phyloP scores from a whole-genome alignment of 1,140 invertebrate species.

The Neocloeon triangulifer region DNA sequence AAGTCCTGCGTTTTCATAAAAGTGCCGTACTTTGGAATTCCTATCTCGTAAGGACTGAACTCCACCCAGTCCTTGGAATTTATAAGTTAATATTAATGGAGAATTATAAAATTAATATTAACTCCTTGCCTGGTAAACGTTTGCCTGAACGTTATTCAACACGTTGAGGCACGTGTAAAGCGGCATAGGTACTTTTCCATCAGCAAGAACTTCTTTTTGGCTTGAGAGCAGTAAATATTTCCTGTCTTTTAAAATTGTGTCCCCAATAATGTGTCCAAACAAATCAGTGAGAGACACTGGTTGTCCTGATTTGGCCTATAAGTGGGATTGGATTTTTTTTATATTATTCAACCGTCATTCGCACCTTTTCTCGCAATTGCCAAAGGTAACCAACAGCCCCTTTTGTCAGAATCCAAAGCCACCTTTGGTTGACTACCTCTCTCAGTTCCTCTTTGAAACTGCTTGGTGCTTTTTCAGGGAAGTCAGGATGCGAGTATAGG shows the following conservation, averaged over 20 bases:
- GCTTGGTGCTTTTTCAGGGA: slow-evolving; percentile 14
- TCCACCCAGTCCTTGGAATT: slow-evolving; percentile 22
- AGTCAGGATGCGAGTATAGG: slow-evolving; percentile 18
- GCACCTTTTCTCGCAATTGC: no score
- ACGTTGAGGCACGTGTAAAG: slow-evolving; percentile 25
- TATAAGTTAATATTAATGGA: not conserved
- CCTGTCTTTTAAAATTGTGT: slow-evolving; percentile 20
- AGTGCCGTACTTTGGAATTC: slow-evolving; percentile 25
- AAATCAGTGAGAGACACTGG: slow-evolving; percentile 25
- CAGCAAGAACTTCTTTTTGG: slow-evolving; percentile 15
- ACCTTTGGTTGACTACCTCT: no score
- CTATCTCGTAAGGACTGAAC: slow-evolving; percentile 24
- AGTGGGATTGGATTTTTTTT: no score
- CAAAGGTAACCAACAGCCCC: no score
- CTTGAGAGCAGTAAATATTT: slow-evolving; percentile 17
- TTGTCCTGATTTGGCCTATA: slow-evolving; percentile 19
- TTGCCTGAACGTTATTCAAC: slow-evolving; percentile 22
- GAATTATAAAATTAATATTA: not conserved
- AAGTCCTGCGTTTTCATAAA: slow-evolving; percentile 22
- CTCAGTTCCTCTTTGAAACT: no score
- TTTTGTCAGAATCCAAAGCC: no score
- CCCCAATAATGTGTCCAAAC: slow-evolving; percentile 23
- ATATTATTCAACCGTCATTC: no score
- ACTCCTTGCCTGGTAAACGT: slow-evolving; percentile 19
- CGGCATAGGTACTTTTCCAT: slow-evolving; percentile 19